Evolutionary conservation across 2,797 vertebrate species (phyloP).

Genomic region (Esox lucius): DNA sequence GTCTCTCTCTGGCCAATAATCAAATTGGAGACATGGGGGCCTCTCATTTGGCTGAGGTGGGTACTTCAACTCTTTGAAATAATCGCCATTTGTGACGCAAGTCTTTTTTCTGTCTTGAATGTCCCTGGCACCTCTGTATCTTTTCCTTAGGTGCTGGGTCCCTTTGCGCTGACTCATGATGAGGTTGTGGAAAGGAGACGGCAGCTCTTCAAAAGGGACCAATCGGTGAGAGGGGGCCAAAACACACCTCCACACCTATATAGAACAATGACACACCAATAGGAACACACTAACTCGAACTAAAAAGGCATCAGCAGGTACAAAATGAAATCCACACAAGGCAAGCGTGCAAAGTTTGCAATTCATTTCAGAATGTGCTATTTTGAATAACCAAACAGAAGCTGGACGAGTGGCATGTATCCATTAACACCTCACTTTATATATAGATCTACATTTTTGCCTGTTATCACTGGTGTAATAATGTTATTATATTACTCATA

Average conservation of each 20-base stretch:
- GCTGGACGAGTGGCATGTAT: too few species aligned
- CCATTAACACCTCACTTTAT: too few species aligned
- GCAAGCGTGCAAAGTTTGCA: too few species aligned
- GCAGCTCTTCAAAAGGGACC: slow-evolving; percentile 65
- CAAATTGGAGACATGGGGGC: slow-evolving; percentile 83
- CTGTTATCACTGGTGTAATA: too few species aligned
- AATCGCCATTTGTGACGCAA: not conserved
- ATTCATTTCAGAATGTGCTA: too few species aligned
- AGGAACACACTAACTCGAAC: not conserved
- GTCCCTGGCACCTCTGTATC: not conserved
- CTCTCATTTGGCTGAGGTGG: slow-evolving; percentile 74
- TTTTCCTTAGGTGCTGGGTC: slow-evolving; percentile 72
- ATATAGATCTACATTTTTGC: too few species aligned
- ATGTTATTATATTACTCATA: too few species aligned
- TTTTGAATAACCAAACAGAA: too few species aligned
- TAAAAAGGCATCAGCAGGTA: not conserved
- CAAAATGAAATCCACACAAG: too few species aligned
- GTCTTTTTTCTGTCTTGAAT: not conserved
- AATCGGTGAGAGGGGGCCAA: slow-evolving; percentile 44
- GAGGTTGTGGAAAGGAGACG: slow-evolving; percentile 83
- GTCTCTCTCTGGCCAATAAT: slow-evolving; percentile 83
- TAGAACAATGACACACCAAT: not conserved
- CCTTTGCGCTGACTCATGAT: slow-evolving; percentile 79
- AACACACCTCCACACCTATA: not conserved
- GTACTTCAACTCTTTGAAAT: slow-evolving; percentile 5